Conservation (phyloP, 1,140 invertebrate genomes). For the Hypsibius dujardini region DNA sequence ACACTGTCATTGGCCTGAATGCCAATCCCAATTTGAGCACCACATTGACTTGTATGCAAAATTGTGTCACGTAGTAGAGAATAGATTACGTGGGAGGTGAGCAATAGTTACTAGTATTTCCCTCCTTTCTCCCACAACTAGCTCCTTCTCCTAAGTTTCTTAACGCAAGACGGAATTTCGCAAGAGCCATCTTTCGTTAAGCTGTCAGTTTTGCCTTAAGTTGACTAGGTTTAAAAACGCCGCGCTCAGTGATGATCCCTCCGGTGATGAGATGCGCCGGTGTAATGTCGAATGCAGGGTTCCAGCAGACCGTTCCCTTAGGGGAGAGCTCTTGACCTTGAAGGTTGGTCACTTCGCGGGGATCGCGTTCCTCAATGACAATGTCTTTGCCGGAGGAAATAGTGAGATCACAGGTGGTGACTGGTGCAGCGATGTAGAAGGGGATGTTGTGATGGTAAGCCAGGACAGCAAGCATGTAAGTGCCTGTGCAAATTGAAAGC, state of each 20-base stretch:
- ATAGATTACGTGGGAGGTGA: too few relatives aligned
- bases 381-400: conserved; percentile 64
- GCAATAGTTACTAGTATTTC: too few relatives aligned
- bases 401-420: conserved; percentile 70
- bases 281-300: conserved; percentile 97
- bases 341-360: conserved; percentile 70
- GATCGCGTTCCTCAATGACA: conserved; percentile 76
- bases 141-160: too few relatives aligned
- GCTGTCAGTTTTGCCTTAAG: too few relatives aligned
- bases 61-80: too few relatives aligned
- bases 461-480: conserved; percentile 58
- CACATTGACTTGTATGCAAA: too few relatives aligned
- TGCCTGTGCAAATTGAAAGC: conserved; percentile 11
- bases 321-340: conserved; percentile 65
- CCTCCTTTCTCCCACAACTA: too few relatives aligned
- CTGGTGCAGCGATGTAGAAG: conserved; percentile 85
- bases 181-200: too few relatives aligned
- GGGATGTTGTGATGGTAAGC: conserved; percentile 76
- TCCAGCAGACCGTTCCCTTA: conserved; percentile 69
- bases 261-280: conserved; percentile 70
- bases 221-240: conserved; percentile 51
- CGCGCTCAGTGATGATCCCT: conserved; percentile 87
- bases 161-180: too few relatives aligned
- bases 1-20: too few relatives aligned
- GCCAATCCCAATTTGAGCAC: too few relatives aligned